Evolutionary conservation across 2,113 vertebrate species (phyloP).

Genomic region (Callopanchax toddi): DNA sequence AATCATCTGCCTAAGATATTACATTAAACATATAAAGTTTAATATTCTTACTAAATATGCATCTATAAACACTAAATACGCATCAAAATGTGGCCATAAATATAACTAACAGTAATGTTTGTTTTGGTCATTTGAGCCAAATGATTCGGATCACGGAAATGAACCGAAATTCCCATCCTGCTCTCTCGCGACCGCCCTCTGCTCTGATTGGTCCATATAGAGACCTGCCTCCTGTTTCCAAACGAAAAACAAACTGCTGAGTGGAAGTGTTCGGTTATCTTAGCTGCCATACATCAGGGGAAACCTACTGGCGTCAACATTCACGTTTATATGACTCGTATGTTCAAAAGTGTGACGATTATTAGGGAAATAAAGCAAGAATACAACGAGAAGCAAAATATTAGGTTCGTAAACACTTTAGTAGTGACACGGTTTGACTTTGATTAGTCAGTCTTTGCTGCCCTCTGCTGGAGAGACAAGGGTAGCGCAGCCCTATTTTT

Average conservation of each 20-base stretch:
- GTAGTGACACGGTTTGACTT: too few relatives aligned
- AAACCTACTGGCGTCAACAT: not conserved
- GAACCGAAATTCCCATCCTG: not conserved
- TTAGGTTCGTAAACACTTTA: too few relatives aligned
- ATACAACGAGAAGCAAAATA: too few relatives aligned
- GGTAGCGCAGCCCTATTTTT: not conserved
- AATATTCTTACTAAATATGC: too few relatives aligned
- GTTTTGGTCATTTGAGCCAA: not conserved
- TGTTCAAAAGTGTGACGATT: too few relatives aligned
- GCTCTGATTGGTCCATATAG: constrained; percentile 43
- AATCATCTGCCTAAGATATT: too few relatives aligned
- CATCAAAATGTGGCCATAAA: too few relatives aligned
- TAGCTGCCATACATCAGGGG: not conserved
- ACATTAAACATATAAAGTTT: too few relatives aligned
- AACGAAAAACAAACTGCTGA: not conserved
- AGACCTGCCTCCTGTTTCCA: not conserved
- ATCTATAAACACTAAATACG: too few relatives aligned
- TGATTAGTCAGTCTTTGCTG: constrained; percentile 9
- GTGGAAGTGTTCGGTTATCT: not conserved
- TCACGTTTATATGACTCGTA: not conserved
- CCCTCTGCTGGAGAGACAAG: constrained; percentile 27
- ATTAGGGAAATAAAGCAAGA: not conserved
- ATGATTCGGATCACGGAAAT: not conserved
- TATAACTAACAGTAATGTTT: too few relatives aligned
- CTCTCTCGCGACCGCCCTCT: not conserved